Base-by-base conservation (phyloP, 2,888 invertebrate species). In the Nemoura dubitans region DNA sequence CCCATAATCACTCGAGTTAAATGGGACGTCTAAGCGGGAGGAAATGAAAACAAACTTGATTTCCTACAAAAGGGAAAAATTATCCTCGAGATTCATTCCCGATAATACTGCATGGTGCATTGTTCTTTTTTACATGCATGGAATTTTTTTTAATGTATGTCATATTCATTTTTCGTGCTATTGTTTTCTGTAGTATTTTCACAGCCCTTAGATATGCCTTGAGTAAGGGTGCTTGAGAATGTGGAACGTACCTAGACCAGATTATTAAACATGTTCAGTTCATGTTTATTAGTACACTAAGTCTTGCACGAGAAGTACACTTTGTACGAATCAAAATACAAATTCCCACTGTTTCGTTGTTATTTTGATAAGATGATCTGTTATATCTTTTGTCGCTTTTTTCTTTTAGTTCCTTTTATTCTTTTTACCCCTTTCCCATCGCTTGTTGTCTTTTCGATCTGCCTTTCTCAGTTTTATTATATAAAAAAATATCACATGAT, bases 201-300 rank as follows among this genome's bases (percentile, higher is more conserved):
- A 29, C 59, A 84, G 76, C 84, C 84, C 84, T 84, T 84, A 84
- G 84, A 84, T 28, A 84, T 84, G 59, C 27, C 59, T 84, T 84
- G 25, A 81, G 81, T 81, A 81, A 81, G 81, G 81, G 81, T 81
- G 81, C 28, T 84, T 26, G 42, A 83, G 29, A 14, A 81, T 30
- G 10, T 29, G 28, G n/a, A n/a, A n/a, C n/a, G n/a, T n/a, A n/a
- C n/a, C n/a, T n/a, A n/a, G n/a, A n/a, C n/a, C n/a, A n/a, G n/a
- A n/a, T n/a, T n/a, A n/a, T n/a, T n/a, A n/a, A n/a, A n/a, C n/a
- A n/a, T n/a, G n/a, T 59, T 59, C 16, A 21, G 21, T 59, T 21
- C 16, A 36, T 36, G 36, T 59, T 21, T 59, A 59, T 59, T 59
- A 16, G 59, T 59, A 16, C 14, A 59, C 21, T 59, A 7, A 7